Base-by-base conservation (phyloP, 2,888 invertebrate species). In the Danaus chrysippus region DNA sequence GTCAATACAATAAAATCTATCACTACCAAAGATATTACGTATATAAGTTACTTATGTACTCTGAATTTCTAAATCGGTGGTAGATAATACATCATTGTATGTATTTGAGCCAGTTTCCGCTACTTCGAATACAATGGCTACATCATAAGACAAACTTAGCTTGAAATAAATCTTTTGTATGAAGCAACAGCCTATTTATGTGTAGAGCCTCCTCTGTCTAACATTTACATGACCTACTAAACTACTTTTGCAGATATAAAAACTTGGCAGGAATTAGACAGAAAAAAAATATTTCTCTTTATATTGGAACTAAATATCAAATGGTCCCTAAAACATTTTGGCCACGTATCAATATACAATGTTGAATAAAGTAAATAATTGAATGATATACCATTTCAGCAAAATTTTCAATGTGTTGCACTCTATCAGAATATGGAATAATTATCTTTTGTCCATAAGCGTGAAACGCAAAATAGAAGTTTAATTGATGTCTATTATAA, bases 391-490 rank as follows among this genome's bases (percentile, higher is more conserved):
- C 89, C 82, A 83, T 80, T 70, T 87, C 85, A 10, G 69, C 66
- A 67, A 87, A 92, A 70, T 93, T 93, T 0, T 76, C 83, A 0
- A 92, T 73, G 58, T 87, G 84, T 10, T 80, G 82, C 0, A 83
- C 76, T 0, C 80, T 78, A 56, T 93, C 92, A 1, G 92, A 91
- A 68, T 89, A 93, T 0, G 94, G 93, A 49, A 93, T 84, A 8
- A 94, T 80, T 19, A 93, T 75, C 53, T 84, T 89, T 71, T 94
- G 94, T 0, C 94, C 93, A 67, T 93, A 94, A 0, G 93, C 91
- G 71, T 94, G 94, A 57, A 94, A 86, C 0, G 93, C 86, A 46
- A 95, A 83, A 76, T 94, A 95, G 46, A 92, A 92, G 58, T 82
- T 85, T 1, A 93, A 71, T n/a, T 83, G 76, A 0, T 76, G 67